A percentile compares a stretch with the other conserved stretches of the same genome.
These are phyloP conservation scores for Pelusios castaneus DNA, from an alignment of 2,113 vertebrate genomes.

Conservation along the genomic window DNA sequence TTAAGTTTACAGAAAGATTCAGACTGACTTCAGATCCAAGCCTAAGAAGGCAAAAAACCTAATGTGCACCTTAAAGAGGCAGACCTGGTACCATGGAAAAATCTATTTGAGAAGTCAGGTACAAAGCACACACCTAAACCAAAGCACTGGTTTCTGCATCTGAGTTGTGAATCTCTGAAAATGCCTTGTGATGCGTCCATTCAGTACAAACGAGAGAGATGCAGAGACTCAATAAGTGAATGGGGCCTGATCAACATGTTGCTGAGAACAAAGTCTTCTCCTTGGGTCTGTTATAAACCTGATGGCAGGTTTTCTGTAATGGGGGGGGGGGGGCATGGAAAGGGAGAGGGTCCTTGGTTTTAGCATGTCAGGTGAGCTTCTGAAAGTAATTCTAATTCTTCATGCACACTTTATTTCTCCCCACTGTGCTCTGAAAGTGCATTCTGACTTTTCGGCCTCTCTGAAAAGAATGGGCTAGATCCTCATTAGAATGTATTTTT, in stretches of 20 bases:
- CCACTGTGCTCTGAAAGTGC: not conserved
- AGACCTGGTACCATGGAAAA: not conserved
- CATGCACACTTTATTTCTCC: not conserved
- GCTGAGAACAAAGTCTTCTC: not conserved
- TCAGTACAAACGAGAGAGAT: accelerated
- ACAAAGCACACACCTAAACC: not conserved
- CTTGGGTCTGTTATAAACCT: not conserved
- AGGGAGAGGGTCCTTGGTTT: not conserved
- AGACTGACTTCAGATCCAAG: too few species aligned
- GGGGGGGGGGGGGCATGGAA: not conserved
- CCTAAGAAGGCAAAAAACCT: too few species aligned
- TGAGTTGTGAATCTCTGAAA: not conserved
- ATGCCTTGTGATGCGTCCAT: accelerated
- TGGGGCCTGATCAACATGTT: not conserved
- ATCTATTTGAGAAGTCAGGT: not conserved
- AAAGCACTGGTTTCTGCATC: accelerated
- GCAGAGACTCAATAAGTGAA: not conserved
- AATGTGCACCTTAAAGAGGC: accelerated
- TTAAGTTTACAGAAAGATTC: not conserved
- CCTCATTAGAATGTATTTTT: conserved; percentile 2
- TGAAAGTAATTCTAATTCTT: not conserved
- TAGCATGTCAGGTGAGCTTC: not conserved
- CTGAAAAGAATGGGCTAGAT: not conserved
- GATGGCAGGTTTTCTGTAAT: not conserved
- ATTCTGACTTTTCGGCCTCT: not conserved